Conservation (phyloP, 2,113 vertebrate genomes). For the Notarius lentiginosus region DNA sequence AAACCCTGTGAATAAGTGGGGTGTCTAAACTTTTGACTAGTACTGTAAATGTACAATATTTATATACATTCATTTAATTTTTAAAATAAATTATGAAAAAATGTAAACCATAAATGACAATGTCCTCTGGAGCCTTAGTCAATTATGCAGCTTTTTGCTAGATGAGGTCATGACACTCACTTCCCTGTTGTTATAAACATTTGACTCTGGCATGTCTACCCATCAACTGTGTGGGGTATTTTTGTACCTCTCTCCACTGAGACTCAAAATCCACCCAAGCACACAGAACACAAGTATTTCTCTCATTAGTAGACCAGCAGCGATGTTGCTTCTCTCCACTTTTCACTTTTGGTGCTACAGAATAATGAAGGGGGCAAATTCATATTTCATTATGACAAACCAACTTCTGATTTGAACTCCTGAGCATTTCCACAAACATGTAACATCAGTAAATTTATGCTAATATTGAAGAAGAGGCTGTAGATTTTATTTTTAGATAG, state of each 20-base stretch:
- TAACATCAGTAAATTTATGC: background rate
- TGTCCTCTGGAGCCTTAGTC: background rate
- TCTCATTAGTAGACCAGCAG: constrained; percentile 67
- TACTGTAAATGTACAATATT: no score
- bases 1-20: no score
- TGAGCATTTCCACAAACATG: constrained; percentile 48
- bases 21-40: no score
- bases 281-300: constrained; percentile 57
- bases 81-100: background rate
- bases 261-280: constrained; percentile 38
- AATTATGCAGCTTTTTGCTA: background rate
- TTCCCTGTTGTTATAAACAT: constrained; percentile 52
- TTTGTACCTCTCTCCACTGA: constrained; percentile 59
- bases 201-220: constrained; percentile 58
- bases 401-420: background rate
- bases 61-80: background rate
- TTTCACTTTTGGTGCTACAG: constrained; percentile 4
- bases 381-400: background rate
- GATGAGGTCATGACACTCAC: constrained; percentile 15
- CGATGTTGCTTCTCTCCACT: constrained; percentile 45
- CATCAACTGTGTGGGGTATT: constrained; percentile 67
- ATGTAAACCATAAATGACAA: background rate
- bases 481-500: constrained; percentile 57
- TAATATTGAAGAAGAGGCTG: constrained; percentile 19
- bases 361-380: constrained; percentile 2